phyloP scores from a whole-genome alignment of 2,797 vertebrate genomes.

The Numenius phaeopus region DNA sequence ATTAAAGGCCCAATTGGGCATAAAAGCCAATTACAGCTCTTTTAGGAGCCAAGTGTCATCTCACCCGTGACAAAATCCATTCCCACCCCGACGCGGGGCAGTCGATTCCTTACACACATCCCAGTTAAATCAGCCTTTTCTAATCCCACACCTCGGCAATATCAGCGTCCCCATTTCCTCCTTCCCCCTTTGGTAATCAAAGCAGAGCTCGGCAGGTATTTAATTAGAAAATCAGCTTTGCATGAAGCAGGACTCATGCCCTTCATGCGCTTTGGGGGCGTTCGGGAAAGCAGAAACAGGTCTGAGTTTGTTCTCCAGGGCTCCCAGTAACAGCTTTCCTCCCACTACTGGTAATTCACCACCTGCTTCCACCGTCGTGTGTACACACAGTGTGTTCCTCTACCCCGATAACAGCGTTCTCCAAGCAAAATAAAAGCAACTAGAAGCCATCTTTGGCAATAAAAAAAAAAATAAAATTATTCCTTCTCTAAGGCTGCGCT shows the following conservation, averaged over 20 bases:
- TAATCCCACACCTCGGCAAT: neutral
- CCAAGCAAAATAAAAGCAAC: neutral
- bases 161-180: neutral
- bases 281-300: neutral
- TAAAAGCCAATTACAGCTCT: neutral
- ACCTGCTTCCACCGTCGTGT: neutral
- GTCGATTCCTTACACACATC: too few species aligned
- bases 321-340: neutral
- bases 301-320: neutral
- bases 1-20: neutral
- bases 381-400: fast-evolving
- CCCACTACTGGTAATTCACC: neutral
- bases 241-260: fast-evolving
- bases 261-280: neutral
- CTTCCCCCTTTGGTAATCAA: neutral
- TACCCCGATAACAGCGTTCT: fast-evolving
- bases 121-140: neutral
- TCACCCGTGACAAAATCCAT: neutral
- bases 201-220: neutral
- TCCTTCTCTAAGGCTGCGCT: neutral
- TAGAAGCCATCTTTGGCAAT: neutral
- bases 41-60: neutral
- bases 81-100: neutral
- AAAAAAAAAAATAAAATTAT: neutral
- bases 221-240: neutral